A percentile compares a stretch with the other conserved stretches of the same genome.
Conservation (phyloP, 2,113 vertebrate species). For the Crocuta crocuta region DNA sequence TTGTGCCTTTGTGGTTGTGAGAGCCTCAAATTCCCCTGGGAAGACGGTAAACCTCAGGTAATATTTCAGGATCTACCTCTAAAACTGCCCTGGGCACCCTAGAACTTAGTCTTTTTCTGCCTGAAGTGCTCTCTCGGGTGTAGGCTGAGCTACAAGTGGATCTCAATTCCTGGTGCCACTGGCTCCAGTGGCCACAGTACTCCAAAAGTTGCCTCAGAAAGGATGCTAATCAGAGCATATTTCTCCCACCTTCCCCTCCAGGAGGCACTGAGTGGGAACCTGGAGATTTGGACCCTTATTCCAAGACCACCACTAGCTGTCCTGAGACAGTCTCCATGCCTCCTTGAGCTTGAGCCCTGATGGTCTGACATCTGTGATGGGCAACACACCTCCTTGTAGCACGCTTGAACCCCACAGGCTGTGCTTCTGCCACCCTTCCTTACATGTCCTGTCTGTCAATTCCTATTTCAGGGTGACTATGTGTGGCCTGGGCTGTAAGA, state of each 20-base stretch:
- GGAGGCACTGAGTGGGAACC: not conserved
- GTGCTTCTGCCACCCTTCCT: not conserved
- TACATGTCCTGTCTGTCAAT: not conserved
- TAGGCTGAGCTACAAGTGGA: not conserved
- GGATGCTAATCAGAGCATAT: not conserved
- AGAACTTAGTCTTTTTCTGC: not conserved
- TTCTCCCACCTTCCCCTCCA: not conserved
- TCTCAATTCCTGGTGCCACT: not conserved
- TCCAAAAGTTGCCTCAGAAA: slow-evolving; percentile 10
- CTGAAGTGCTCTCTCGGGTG: not conserved
- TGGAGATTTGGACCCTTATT: not conserved
- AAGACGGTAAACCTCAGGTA: not conserved
- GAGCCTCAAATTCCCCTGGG: not conserved
- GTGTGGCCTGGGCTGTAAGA: slow-evolving; percentile 97
- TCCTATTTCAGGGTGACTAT: slow-evolving; percentile 92
- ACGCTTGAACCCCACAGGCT: not conserved
- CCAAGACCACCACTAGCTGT: not conserved
- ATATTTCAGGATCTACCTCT: not conserved
- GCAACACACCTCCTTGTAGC: not conserved
- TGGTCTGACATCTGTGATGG: not conserved
- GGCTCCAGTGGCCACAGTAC: not conserved
- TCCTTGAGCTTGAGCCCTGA: not conserved
- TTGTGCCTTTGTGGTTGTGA: not conserved
- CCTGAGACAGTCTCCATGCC: not conserved
- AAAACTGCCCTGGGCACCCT: not conserved